Percentiles rank a stretch among this genome's conserved stretches.
Evolutionary conservation across 2,113 vertebrate genomes (phyloP).

Genomic region (Cavia aperea): DNA sequence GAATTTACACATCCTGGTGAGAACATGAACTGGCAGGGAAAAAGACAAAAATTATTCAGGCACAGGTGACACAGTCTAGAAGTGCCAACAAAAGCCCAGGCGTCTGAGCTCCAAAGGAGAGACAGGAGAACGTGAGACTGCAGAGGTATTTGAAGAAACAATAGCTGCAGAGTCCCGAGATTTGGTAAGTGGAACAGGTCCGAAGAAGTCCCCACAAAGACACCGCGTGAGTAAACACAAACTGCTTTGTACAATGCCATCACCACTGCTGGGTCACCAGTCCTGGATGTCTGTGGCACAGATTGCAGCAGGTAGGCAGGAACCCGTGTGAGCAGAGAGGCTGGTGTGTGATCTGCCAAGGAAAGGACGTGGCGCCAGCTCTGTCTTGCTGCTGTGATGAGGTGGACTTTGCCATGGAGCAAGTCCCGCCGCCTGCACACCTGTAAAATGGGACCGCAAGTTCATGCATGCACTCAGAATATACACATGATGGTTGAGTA

Average conservation of each 20-base stretch:
- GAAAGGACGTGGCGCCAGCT: too few relatives aligned
- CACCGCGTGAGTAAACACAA: background rate
- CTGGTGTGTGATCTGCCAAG: fast-evolving
- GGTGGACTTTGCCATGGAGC: background rate
- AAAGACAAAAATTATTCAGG: background rate
- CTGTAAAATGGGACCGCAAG: background rate
- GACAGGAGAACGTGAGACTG: background rate
- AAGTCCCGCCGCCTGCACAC: background rate
- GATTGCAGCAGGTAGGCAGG: background rate
- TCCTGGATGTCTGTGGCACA: background rate
- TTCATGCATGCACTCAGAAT: background rate
- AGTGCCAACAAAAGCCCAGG: background rate
- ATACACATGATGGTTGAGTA: background rate
- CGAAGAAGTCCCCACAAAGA: background rate
- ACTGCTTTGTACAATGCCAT: background rate
- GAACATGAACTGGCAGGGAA: background rate
- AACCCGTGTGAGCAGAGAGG: too few relatives aligned
- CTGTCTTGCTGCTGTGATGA: background rate
- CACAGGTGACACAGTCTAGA: background rate
- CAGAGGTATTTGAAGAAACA: background rate
- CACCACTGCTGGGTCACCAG: background rate
- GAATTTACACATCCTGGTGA: background rate
- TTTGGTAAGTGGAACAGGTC: background rate
- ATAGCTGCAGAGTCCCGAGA: background rate
- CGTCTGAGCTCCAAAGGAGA: background rate